Conservation (phyloP, 2,113 vertebrate genomes). For the Brachypteracias leptosomus region DNA sequence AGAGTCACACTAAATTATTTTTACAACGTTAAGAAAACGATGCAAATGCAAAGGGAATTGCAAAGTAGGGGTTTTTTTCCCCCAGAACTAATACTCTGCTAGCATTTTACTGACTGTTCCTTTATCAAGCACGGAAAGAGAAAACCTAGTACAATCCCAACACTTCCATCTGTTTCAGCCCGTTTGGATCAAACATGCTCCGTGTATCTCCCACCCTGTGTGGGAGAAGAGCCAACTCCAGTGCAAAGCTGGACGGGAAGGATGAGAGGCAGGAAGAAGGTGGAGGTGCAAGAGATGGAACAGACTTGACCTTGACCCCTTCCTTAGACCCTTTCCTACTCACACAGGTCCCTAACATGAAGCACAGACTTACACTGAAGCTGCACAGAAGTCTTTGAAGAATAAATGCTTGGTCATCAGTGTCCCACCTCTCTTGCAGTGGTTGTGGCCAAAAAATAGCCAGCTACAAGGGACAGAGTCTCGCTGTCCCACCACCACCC, state of each 20-base stretch:
- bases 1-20: constrained; percentile 29
- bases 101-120: constrained; percentile 27
- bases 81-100: constrained; percentile 19
- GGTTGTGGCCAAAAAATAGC: fast-evolving
- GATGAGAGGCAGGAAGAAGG: not conserved
- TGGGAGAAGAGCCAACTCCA: not conserved
- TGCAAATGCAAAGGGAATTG: not conserved
- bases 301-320: not conserved
- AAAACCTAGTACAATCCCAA: not conserved
- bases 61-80: not conserved
- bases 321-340: not conserved
- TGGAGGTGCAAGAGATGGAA: not conserved
- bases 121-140: constrained; percentile 6
- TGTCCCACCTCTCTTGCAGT: not conserved
- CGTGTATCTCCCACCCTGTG: fast-evolving
- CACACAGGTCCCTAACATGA: not conserved
- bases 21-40: not conserved
- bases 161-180: not conserved
- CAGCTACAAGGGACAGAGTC: not conserved
- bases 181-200: not conserved
- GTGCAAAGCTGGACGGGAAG: not conserved
- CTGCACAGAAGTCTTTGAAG: not conserved
- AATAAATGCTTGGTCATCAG: not conserved
- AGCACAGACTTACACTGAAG: fast-evolving
- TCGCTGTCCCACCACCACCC: fast-evolving